These are phyloP conservation scores for Gnathonemus echidnorhynchus DNA, from an alignment of 2,113 vertebrate genomes.

Conservation along the genomic window DNA sequence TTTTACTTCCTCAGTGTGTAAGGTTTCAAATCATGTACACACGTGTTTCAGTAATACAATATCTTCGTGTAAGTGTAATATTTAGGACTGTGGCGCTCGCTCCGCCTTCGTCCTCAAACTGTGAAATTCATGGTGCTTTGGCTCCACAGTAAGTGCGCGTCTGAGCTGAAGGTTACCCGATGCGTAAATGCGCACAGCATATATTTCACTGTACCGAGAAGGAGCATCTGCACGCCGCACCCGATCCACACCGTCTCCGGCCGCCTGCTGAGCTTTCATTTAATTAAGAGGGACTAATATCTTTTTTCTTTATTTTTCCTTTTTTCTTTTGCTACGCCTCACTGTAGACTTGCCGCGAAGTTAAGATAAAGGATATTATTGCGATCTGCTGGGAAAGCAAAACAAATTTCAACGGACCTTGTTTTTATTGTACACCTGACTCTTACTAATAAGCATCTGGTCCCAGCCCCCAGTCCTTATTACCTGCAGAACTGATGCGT, in stretches of 20 bases:
- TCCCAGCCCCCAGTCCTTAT: neutral
- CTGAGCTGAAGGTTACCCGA: conserved; percentile 46
- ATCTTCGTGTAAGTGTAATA: neutral
- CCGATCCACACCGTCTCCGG: neutral
- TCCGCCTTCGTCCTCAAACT: neutral
- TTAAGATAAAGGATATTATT: neutral
- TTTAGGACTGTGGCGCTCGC: neutral
- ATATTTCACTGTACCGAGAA: neutral
- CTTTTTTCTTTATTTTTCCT: neutral
- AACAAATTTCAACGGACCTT: neutral
- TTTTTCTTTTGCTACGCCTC: neutral
- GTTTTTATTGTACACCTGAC: neutral
- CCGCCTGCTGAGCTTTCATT: neutral
- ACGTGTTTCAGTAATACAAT: neutral
- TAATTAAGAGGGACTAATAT: neutral
- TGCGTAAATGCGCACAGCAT: conserved; percentile 36
- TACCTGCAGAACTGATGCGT: neutral
- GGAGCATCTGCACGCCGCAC: neutral
- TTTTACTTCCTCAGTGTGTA: neutral
- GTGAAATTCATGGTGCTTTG: neutral
- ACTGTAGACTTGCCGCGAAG: neutral
- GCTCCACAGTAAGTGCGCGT: conserved; percentile 19
- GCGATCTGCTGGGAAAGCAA: neutral
- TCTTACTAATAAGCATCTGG: neutral
- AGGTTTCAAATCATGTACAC: neutral